Base-by-base conservation (phyloP, 2,888 invertebrate species). In the Leptinotarsa tumamoca region DNA sequence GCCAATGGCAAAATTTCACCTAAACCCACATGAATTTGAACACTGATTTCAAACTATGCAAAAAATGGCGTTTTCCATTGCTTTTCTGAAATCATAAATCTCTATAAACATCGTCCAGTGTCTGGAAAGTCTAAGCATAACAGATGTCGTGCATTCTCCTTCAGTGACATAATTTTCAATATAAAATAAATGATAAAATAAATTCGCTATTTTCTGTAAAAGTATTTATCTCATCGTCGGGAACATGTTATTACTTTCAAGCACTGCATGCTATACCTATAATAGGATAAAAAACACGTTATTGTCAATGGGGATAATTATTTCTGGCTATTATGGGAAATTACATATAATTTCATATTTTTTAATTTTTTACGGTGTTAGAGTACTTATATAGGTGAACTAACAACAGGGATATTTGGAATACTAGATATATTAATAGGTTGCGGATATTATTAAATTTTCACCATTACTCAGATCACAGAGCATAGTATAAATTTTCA, bases 291-390 rank as follows among this genome's bases (percentile, higher is more conserved):
- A 56, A 75, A 68, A 72, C 68, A 75, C 70, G 70, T 70, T 74
- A 75, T 68, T 66, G 51, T 72, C 68, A 75, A 75, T 75, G 71
- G 70, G 70, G 73, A 76, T 76, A 78, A 72, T 78, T 76, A 74
- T 72, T 76, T 70, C 43, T 21, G 66, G 69, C 70, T 72, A 76
- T 78, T 76, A 76, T 5, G 54, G 71, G 15, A 71, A 76, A 76
- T 76, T 77, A 75, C 67, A 76, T 68, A 61, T 73, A 76, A 78
- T 78, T 78, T 74, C 51, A 51, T 66, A 71, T 58, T 76, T 72
- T 76, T 74, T 76, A 69, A 71, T 58, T 76, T 72, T 76, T 74
- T 76, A 69, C 73, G 67, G 71, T 68, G 54, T 63, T 72, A 68
- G 50, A 67, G 56, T 67, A 74, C 52, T 71, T 66, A 71, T 70